Evolutionary conservation across 2,888 invertebrate species (phyloP).

Genomic region (Mythimna vitellina): DNA sequence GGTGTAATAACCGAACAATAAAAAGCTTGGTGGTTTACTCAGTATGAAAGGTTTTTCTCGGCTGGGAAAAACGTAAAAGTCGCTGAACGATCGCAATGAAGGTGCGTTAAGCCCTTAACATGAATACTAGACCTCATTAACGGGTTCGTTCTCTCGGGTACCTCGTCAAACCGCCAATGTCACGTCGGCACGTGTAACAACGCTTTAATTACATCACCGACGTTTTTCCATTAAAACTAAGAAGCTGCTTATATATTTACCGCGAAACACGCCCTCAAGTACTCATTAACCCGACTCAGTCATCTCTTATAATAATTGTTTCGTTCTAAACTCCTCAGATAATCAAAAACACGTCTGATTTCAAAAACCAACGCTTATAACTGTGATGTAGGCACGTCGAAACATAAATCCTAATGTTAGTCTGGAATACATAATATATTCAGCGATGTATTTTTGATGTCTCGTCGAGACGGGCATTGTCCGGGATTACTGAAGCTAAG

Average conservation of each 20-base stretch:
- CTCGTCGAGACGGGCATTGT: neutral
- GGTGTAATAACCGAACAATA: conserved; percentile 36
- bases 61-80: conserved; percentile 28
- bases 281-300: neutral
- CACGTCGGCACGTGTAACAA: conserved; percentile 9
- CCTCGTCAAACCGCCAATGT: conserved; percentile 19
- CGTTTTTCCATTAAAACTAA: conserved; percentile 17
- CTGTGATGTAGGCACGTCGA: neutral
- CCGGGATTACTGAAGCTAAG: neutral
- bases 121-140: conserved; percentile 18
- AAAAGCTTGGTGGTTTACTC: conserved; percentile 14
- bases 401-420: conserved; percentile 16
- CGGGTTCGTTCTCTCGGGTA: conserved; percentile 1
- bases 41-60: conserved; percentile 6
- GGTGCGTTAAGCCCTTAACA: neutral
- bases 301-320: neutral
- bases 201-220: conserved; percentile 2
- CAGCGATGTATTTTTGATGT: conserved; percentile 16
- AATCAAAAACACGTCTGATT: conserved; percentile 2
- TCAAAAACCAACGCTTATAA: conserved; percentile 18
- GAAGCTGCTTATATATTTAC: neutral
- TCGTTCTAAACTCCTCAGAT: neutral
- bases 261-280: neutral
- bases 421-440: conserved; percentile 3
- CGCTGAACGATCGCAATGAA: conserved; percentile 10